These are phyloP conservation scores for Ranitomeya imitator DNA, from an alignment of 2,113 vertebrate genomes.

Conservation along the genomic window DNA sequence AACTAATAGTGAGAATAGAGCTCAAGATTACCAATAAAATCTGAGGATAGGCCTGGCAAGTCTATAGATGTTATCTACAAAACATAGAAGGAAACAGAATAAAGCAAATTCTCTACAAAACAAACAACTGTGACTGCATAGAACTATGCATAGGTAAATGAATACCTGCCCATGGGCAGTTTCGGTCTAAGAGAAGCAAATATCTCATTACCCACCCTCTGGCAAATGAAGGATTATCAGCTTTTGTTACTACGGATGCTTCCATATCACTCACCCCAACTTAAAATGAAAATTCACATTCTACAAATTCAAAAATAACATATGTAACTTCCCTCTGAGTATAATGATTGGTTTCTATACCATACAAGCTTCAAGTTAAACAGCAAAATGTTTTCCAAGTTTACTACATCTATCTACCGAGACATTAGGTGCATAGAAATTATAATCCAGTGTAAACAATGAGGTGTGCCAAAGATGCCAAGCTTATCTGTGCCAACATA, in stretches of 20 bases:
- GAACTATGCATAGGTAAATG: neutral
- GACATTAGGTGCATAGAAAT: neutral
- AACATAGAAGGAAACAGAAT: neutral
- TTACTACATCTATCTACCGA: neutral
- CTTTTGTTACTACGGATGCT: neutral
- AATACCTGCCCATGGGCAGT: slow-evolving; percentile 12
- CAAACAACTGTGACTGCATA: neutral
- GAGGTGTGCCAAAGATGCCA: neutral
- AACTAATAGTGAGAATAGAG: neutral
- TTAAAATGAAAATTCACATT: neutral
- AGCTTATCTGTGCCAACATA: neutral
- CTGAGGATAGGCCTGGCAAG: neutral
- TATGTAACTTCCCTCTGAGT: neutral
- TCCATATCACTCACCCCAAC: neutral
- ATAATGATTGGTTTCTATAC: neutral
- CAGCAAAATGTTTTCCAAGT: neutral
- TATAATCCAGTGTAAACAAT: neutral
- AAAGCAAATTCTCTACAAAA: neutral
- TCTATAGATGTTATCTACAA: neutral
- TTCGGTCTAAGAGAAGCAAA: slow-evolving; percentile 21
- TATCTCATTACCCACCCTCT: slow-evolving; percentile 22
- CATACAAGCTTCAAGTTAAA: neutral
- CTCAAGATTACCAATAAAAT: neutral
- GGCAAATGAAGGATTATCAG: slow-evolving; percentile 13
- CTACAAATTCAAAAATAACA: neutral